Conservation (phyloP, 2,888 invertebrate species). For the Drosophila nr. perissopoda region DNA sequence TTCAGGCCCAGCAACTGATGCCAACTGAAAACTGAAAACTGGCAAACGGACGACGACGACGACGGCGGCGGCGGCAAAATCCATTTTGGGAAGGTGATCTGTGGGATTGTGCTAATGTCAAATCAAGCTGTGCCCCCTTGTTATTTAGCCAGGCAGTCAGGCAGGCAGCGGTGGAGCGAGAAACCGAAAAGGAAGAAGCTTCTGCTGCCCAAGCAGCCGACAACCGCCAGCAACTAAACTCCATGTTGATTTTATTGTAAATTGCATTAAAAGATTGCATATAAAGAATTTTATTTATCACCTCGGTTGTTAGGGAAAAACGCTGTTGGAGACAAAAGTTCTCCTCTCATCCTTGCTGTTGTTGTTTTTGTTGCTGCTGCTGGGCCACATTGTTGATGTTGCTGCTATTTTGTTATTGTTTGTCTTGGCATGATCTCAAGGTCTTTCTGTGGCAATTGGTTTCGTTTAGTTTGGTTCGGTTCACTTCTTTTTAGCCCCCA, state of each 20-base stretch:
- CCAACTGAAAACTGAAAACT: constrained; percentile 15
- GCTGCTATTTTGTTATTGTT: constrained; percentile 62
- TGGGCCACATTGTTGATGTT: constrained; percentile 22
- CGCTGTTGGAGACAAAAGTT: constrained; percentile 82
- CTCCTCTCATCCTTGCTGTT: constrained; percentile 44
- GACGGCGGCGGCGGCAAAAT: constrained; percentile 68
- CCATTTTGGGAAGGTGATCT: constrained; percentile 82
- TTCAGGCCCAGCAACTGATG: constrained; percentile 54
- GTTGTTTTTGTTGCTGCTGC: constrained; percentile 14
- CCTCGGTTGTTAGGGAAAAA: constrained; percentile 81
- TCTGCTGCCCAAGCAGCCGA: constrained; percentile 15
- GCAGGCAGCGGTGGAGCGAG: constrained; percentile 20
- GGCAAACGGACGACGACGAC: constrained; percentile 25
- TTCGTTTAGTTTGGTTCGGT: constrained; percentile 25
- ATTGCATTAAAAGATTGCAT: constrained; percentile 83
- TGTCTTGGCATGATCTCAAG: constrained; percentile 69
- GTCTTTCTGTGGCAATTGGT: constrained; percentile 65
- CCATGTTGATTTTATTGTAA: constrained; percentile 82
- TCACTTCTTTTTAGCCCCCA: constrained; percentile 34
- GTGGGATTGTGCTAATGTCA: constrained; percentile 84
- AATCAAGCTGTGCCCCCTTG: constrained; percentile 83
- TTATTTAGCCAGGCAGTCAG: constrained; percentile 66
- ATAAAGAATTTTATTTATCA: constrained; percentile 84
- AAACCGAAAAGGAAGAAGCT: constrained; percentile 42
- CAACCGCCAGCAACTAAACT: constrained; percentile 67